A percentile compares a stretch with the other conserved stretches of the same genome.
Evolutionary conservation across 2,888 invertebrate species (phyloP).

Genomic region (Zootermopsis nevadensis): DNA sequence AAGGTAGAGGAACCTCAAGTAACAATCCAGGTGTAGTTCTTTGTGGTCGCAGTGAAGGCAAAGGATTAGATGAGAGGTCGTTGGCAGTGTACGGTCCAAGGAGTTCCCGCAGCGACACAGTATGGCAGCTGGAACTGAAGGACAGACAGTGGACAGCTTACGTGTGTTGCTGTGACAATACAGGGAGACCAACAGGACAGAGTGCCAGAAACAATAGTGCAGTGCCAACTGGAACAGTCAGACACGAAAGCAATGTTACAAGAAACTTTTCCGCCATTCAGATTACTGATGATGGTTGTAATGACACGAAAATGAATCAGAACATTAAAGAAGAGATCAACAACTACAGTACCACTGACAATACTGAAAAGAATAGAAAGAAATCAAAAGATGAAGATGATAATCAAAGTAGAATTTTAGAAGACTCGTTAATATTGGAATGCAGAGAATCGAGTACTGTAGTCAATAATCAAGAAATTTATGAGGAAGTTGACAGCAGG

Average conservation of each 20-base stretch:
- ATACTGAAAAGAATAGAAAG: not conserved
- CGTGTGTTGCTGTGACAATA: slow-evolving; percentile 55
- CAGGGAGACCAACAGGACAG: not conserved
- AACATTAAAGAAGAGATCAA: not conserved
- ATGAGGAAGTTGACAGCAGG: too few relatives aligned
- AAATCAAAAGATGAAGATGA: not conserved
- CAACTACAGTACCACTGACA: not conserved
- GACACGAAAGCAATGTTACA: not conserved
- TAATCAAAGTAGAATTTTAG: not conserved
- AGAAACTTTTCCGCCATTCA: not conserved
- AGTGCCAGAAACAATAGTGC: not conserved
- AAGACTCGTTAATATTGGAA: not conserved
- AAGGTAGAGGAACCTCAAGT: not conserved
- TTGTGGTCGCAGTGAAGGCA: slow-evolving; percentile 41
- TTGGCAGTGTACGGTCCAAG: slow-evolving; percentile 50
- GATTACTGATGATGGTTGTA: not conserved
- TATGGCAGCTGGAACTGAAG: slow-evolving; percentile 53
- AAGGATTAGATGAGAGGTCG: slow-evolving; percentile 33
- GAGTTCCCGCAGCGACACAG: slow-evolving; percentile 50
- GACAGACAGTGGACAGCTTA: slow-evolving; percentile 57
- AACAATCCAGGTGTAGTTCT: slow-evolving; percentile 33
- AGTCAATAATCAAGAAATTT: too few relatives aligned
- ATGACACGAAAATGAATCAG: not conserved
- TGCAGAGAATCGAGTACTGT: not conserved
- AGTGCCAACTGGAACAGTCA: not conserved